Base-by-base conservation (phyloP, 1,140 invertebrate genomes). In the Patella vulgata region DNA sequence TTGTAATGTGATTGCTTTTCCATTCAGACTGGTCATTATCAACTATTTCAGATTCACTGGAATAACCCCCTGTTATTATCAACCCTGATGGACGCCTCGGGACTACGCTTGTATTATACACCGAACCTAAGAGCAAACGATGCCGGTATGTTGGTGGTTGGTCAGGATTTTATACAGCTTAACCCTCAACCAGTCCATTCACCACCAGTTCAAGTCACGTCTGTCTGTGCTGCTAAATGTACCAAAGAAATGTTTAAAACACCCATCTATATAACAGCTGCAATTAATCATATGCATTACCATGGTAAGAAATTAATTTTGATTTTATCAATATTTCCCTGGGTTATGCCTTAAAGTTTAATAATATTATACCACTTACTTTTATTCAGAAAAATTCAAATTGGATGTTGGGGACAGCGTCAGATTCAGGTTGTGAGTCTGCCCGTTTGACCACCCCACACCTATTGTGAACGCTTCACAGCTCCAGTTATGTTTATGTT, bases 41-140 rank as follows among this genome's bases (percentile, higher is more conserved):
- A n/a, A n/a, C n/a, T n/a, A 11, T 65, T 66, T 23, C 36, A 77
- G 73, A 53, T 71, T 14, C 75, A 77, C 36, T 77, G 68, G 73
- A 69, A 72, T n/a, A 77, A 77, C 52, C 64, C 65, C 1, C 19
- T 63, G n/a, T 28, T 43, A 17, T n/a, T 47, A 2, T 39, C 46
- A 0, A 44, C 53, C 27, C 64, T 64, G 21, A 62, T 28, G 19
- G 74, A 77, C 31, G 61, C 55, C 19, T 77, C 74, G 3, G 75
- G 75, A 6, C 43, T 73, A 46, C 59, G 31, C n/a, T 48, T 77
- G 23, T 67, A 71, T 36, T 64, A 64, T 39, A 73, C 75, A 2
- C 62, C 68, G 5, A 62, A 66, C 4, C 66, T 69, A 21, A 54
- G 75, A 27, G 30, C 31, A 11, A 31, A 71, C 36, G 68, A 77